phyloP scores from a whole-genome alignment of 2,888 invertebrate species.

The Euproctis similis region DNA sequence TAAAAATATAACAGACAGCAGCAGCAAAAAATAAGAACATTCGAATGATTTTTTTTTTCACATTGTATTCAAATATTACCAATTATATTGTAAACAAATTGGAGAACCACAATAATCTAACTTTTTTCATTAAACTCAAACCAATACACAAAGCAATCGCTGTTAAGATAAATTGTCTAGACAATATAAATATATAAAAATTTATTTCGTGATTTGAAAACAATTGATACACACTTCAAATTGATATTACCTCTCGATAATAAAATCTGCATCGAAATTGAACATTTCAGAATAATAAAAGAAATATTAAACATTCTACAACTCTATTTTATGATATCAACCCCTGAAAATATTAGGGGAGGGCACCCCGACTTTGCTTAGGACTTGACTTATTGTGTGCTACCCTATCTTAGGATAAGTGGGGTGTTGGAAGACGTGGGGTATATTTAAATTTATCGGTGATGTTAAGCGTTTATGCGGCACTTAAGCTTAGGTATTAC shows the following conservation, averaged over 20 bases:
- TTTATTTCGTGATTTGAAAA: too few relatives aligned
- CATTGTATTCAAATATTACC: too few relatives aligned
- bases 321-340: constrained; percentile 13
- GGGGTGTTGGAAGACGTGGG: constrained; percentile 43
- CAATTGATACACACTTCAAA: background rate
- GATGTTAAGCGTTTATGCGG: constrained; percentile 46
- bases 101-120: too few relatives aligned
- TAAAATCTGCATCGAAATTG: constrained; percentile 6
- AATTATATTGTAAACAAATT: too few relatives aligned
- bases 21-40: too few relatives aligned
- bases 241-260: background rate
- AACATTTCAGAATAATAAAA: constrained; percentile 15
- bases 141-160: too few relatives aligned
- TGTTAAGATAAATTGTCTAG: too few relatives aligned
- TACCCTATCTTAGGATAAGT: constrained; percentile 23
- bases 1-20: too few relatives aligned
- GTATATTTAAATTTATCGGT: constrained; percentile 54
- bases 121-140: too few relatives aligned
- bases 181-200: too few relatives aligned
- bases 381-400: constrained; percentile 54
- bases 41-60: too few relatives aligned
- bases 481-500: constrained; percentile 32
- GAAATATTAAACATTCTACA: constrained; percentile 16
- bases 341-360: constrained; percentile 11
- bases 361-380: constrained; percentile 40